phyloP scores from a whole-genome alignment of 2,888 invertebrate genomes.

The Harmothoe impar region DNA sequence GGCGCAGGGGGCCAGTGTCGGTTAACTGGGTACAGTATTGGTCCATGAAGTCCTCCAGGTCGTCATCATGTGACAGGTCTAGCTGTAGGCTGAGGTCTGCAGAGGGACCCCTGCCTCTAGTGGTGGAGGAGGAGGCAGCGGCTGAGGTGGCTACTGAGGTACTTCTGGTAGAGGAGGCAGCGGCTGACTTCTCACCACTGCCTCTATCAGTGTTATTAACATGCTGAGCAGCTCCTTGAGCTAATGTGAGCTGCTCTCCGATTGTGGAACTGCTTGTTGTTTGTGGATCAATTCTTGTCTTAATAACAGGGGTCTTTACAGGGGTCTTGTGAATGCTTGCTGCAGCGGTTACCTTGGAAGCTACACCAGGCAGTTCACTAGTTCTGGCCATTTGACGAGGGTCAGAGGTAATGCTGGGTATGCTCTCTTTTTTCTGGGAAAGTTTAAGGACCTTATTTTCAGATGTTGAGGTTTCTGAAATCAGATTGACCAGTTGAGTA shows the following conservation, averaged over 20 bases:
- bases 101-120: not conserved
- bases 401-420: no score
- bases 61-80: slow-evolving; percentile 39
- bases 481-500: slow-evolving; percentile 41
- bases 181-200: not conserved
- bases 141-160: not conserved
- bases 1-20: not conserved
- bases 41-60: slow-evolving; percentile 55
- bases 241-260: not conserved
- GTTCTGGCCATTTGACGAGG: no score
- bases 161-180: not conserved
- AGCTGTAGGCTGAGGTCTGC: not conserved
- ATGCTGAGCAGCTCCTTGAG: not conserved
- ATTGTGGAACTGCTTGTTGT: no score
- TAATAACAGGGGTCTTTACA: not conserved
- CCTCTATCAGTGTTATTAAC: not conserved
- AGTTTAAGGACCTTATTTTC: no score
- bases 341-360: not conserved
- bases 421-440: no score
- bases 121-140: not conserved
- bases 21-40: slow-evolving; percentile 27
- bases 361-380: no score
- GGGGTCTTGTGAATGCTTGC: not conserved
- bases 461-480: not conserved
- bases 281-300: not conserved